Evolutionary conservation across 2,797 vertebrate genomes (phyloP).

Genomic region (Myotis vivesi): DNA sequence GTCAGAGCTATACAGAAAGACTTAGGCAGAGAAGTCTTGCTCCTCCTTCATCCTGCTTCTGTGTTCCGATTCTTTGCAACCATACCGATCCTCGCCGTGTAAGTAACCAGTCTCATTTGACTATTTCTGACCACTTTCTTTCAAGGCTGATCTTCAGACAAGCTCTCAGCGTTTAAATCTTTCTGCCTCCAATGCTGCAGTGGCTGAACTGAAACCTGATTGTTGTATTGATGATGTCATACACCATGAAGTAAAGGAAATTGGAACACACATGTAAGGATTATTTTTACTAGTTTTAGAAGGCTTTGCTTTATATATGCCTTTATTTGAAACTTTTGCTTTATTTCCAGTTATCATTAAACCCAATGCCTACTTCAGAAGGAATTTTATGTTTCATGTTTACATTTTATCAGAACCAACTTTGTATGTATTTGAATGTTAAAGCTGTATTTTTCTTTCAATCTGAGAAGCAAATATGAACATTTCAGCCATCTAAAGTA

Average conservation of each 20-base stretch:
- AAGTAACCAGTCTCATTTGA: not conserved
- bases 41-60: not conserved
- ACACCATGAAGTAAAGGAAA: slow-evolving; percentile 99
- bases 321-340: slow-evolving; percentile 39
- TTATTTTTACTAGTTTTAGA: slow-evolving; percentile 46
- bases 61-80: not conserved
- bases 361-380: not conserved
- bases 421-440: slow-evolving; percentile 20
- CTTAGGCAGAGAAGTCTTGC: not conserved
- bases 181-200: slow-evolving; percentile 94
- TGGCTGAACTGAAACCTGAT: slow-evolving; percentile 94
- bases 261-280: slow-evolving; percentile 97
- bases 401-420: slow-evolving; percentile 22
- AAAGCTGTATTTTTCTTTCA: slow-evolving; percentile 37
- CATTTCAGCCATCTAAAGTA: not conserved
- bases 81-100: not conserved
- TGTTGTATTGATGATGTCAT: slow-evolving; percentile 99
- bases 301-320: not conserved
- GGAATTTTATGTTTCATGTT: not conserved
- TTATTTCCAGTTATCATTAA: not conserved
- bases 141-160: slow-evolving; percentile 97
- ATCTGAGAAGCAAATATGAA: not conserved
- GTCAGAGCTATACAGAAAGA: slow-evolving; percentile 7
- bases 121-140: slow-evolving; percentile 35
- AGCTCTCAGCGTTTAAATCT: slow-evolving; percentile 98